phyloP scores from a whole-genome alignment of 2,797 vertebrate species.

The Chaunax sp. region DNA sequence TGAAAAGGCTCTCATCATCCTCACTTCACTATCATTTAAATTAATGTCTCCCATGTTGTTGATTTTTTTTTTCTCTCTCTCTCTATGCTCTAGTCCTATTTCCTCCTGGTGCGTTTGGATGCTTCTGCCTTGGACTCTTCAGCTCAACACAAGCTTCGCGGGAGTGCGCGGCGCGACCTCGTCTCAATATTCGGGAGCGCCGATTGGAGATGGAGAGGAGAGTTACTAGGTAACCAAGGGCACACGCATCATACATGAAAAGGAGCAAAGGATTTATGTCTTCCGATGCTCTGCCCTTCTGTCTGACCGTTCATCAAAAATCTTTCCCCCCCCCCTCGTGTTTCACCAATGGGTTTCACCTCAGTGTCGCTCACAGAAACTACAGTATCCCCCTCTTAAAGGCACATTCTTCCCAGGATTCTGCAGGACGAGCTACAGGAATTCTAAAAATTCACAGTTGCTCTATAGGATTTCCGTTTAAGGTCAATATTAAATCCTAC shows the following conservation, averaged over 20 bases:
- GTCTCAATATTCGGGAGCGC: slow-evolving; percentile 75
- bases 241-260: slow-evolving; percentile 73
- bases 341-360: slow-evolving; percentile 17
- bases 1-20: slow-evolving; percentile 69
- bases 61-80: slow-evolving; percentile 1
- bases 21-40: slow-evolving; percentile 60
- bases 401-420: neutral
- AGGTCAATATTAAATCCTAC: slow-evolving; percentile 15
- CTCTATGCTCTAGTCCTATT: slow-evolving; percentile 62
- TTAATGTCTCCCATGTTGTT: slow-evolving; percentile 38
- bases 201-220: slow-evolving; percentile 79
- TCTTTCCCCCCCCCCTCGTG: slow-evolving; percentile 10
- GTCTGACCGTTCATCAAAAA: slow-evolving; percentile 56
- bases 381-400: neutral
- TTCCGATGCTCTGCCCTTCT: slow-evolving; percentile 40
- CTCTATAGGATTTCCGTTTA: neutral
- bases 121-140: slow-evolving; percentile 73
- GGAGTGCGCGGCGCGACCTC: slow-evolving; percentile 82
- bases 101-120: slow-evolving; percentile 74
- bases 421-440: no score
- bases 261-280: slow-evolving; percentile 58
- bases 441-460: no score
- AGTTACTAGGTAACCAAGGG: slow-evolving; percentile 88
- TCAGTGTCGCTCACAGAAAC: slow-evolving; percentile 11
- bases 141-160: slow-evolving; percentile 74